Conservation (phyloP, 2,888 invertebrate species). For the Bhutanitis thaidina region DNA sequence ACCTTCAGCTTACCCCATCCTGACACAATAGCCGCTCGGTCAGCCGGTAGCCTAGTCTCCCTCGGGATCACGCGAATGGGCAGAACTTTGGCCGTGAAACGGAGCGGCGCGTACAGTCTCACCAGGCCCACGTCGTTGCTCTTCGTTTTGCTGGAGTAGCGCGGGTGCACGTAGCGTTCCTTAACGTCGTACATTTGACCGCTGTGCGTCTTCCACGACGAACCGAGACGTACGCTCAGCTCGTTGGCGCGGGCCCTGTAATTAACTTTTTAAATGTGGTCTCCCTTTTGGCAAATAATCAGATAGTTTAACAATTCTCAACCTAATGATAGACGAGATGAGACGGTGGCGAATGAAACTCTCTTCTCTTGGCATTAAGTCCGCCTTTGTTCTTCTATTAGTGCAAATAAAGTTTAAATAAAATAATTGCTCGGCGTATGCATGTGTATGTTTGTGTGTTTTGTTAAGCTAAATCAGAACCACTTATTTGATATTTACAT, state of each 20-base stretch:
- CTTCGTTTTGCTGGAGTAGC: slow-evolving; percentile 64
- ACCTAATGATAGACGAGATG: no score
- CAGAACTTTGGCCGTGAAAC: slow-evolving; percentile 58
- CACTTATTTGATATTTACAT: no score
- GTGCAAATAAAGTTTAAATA: no score
- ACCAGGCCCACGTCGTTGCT: slow-evolving; percentile 71
- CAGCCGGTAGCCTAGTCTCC: slow-evolving; percentile 42
- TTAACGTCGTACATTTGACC: slow-evolving; percentile 72
- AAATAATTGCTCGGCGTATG: no score
- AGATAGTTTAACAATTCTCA: no score
- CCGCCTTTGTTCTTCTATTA: no score
- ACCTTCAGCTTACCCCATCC: slow-evolving; percentile 71
- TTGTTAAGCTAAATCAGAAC: no score
- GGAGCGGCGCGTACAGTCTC: slow-evolving; percentile 54
- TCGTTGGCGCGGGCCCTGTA: slow-evolving; percentile 54
- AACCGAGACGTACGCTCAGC: slow-evolving; percentile 69
- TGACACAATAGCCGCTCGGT: slow-evolving; percentile 59
- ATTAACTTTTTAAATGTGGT: no score
- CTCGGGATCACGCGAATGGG: slow-evolving; percentile 55
- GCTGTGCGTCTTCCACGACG: slow-evolving; percentile 70
- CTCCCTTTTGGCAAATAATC: no score
- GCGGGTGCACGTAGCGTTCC: slow-evolving; percentile 61
- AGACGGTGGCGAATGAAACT: no score
- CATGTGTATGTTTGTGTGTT: no score
- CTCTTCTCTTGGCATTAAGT: no score